These are phyloP conservation scores for Lepidocyrtoides sp. DNA, from an alignment of 2,888 invertebrate genomes.

Conservation along the genomic window DNA sequence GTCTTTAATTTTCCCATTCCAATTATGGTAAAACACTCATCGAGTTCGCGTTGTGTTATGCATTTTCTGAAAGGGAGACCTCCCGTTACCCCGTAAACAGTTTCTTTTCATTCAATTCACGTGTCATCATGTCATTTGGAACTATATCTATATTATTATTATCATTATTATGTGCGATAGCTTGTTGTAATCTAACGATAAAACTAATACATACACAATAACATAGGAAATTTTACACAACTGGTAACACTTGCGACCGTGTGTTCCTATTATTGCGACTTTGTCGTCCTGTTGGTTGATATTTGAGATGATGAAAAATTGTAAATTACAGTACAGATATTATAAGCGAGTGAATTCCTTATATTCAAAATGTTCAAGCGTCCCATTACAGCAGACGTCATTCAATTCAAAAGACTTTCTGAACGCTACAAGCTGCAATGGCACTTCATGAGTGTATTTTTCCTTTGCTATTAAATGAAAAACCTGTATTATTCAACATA, in stretches of 20 bases:
- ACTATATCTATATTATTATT: slow-evolving; percentile 28
- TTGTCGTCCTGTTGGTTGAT: background rate
- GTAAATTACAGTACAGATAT: no score
- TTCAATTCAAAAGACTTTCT: no score
- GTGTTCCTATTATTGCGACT: no score
- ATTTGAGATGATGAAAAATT: background rate
- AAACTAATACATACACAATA: background rate
- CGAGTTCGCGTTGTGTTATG: slow-evolving; percentile 64
- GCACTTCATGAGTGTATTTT: no score
- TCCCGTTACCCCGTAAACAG: slow-evolving; percentile 63
- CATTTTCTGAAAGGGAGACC: slow-evolving; percentile 56
- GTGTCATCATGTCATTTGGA: slow-evolving; percentile 55
- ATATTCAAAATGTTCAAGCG: no score
- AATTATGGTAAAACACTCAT: slow-evolving; percentile 75
- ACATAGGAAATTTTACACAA: background rate
- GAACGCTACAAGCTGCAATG: no score
- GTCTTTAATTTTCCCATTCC: slow-evolving; percentile 71
- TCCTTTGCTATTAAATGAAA: no score
- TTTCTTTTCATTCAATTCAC: slow-evolving; percentile 61
- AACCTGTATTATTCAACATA: no score
- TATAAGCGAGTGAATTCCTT: no score
- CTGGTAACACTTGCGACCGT: background rate
- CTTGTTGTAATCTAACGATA: slow-evolving; percentile 1
- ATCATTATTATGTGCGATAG: slow-evolving; percentile 13
- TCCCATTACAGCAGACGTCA: no score